Percentiles rank a stretch among this genome's conserved stretches.
Evolutionary conservation across 2,797 vertebrate species (phyloP).

Genomic region (Microchirus variegatus): DNA sequence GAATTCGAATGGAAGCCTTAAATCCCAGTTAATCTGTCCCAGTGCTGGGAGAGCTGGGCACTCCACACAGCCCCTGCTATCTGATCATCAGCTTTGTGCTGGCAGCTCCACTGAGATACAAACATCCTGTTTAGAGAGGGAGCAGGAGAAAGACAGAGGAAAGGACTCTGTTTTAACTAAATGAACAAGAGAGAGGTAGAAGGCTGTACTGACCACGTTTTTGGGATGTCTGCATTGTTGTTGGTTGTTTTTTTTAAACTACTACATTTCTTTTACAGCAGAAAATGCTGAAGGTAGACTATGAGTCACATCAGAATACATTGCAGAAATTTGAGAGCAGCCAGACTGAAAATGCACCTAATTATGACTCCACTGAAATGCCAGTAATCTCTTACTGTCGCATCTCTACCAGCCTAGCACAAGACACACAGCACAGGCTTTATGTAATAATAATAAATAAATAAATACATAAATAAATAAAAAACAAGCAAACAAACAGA

Average conservation of each 20-base stretch:
- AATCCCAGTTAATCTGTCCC: slow-evolving; percentile 80
- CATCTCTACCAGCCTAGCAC: not conserved
- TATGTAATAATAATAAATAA: too few relatives aligned
- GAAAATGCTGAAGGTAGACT: not conserved
- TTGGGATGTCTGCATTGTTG: too few relatives aligned
- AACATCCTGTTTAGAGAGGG: slow-evolving; percentile 82
- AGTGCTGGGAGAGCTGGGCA: slow-evolving; percentile 65
- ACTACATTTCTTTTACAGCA: not conserved
- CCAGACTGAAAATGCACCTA: slow-evolving; percentile 29
- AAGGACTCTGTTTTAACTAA: slow-evolving; percentile 15
- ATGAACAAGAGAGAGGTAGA: not conserved
- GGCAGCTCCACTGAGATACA: slow-evolving; percentile 69
- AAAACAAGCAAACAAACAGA: too few relatives aligned
- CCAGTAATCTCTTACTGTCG: slow-evolving; percentile 11
- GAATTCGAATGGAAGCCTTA: slow-evolving; percentile 63
- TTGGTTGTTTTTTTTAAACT: not conserved
- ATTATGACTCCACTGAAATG: slow-evolving; percentile 24
- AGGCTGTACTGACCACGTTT: too few relatives aligned
- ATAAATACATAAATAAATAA: too few relatives aligned
- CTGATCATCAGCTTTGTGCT: slow-evolving; percentile 76
- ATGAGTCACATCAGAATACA: slow-evolving; percentile 20
- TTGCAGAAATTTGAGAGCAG: slow-evolving; percentile 27
- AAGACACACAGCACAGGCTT: too few relatives aligned
- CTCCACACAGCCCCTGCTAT: slow-evolving; percentile 65
- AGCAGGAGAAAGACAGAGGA: slow-evolving; percentile 22